Evolutionary conservation across 2,797 vertebrate species (phyloP).

Genomic region (Smutsia gigantea): DNA sequence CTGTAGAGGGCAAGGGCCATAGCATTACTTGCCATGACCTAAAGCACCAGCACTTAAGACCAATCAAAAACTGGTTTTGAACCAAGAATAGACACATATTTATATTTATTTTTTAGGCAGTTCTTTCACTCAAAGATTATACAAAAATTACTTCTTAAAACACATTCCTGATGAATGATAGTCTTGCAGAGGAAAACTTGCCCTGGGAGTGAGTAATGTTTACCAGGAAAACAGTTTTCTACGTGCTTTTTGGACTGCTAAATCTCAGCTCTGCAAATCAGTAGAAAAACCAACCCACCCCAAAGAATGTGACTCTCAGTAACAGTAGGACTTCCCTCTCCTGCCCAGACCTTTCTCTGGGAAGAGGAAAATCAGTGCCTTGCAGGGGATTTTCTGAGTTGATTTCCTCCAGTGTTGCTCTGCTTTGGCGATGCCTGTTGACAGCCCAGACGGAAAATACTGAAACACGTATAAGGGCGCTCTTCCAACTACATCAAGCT

Average conservation of each 20-base stretch:
- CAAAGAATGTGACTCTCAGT: conserved; percentile 57
- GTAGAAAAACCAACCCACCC: conserved; percentile 37
- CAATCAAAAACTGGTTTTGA: neutral
- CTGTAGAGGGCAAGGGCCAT: neutral
- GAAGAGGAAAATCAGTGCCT: conserved; percentile 61
- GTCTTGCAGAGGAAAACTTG: conserved; percentile 33
- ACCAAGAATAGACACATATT: neutral
- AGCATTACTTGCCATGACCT: neutral
- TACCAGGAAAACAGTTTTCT: conserved; percentile 56
- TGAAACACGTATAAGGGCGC: neutral
- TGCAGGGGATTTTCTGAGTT: conserved; percentile 71
- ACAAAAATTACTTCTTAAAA: neutral
- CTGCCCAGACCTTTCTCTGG: conserved; percentile 63
- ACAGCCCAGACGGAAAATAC: conserved; percentile 69
- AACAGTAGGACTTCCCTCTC: conserved; percentile 49
- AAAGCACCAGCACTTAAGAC: neutral
- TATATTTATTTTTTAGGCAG: neutral
- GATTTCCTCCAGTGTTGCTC: conserved; percentile 13
- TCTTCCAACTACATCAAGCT: conserved; percentile 59
- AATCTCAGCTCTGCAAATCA: conserved; percentile 43
- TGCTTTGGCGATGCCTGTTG: neutral
- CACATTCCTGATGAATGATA: neutral
- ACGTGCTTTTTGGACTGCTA: conserved; percentile 16
- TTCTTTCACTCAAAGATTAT: conserved; percentile 11
- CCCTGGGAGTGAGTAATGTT: neutral